Evolutionary conservation across 1,140 invertebrate genomes (phyloP), one percentile per base, ranked within the genome.

Genomic region (Leptinotarsa undecemlineata): DNA sequence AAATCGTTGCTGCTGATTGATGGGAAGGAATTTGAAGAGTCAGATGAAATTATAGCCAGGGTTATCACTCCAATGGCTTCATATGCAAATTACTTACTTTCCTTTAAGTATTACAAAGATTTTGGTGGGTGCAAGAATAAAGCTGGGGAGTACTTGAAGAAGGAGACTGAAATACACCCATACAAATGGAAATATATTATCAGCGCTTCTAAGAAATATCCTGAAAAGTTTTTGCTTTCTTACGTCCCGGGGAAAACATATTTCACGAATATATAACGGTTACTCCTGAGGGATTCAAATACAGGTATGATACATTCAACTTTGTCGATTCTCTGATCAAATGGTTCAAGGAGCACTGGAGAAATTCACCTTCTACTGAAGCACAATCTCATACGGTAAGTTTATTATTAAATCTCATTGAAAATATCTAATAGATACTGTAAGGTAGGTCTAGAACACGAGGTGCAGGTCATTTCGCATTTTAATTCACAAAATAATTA

Each of bases 151-250:
- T 87, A 92, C 66, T 85, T 99, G 5, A 91, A 91, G 75, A 94
- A 95, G 21, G 95, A 98, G 78, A 96, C 96, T 81, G 90, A 91
- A 68, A 93, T 92, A 76, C 94, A 95, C 83, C 90, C 95, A 0
- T 91, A 91, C 51, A 95, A 95, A 84, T 98, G 98, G 69, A 96
- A 96, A 77, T 98, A 98, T 80, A 90, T 96, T 57, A 86, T 98
- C 19, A 94, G 93, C 5, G 93, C 94, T 0, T 91, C 92, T 0
- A 95, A 94, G 85, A 94, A 93, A 82, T 95, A 93, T 83, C 97
- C 98, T 1, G 98, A 98, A 13, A 96, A 98, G 82, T 99, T 99
- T 83, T 82, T 99, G 57, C 86, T 99, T 0, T 97, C 96, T 0
- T 99, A 99, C 86, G 85, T 99, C 76, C 97, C 97, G 0, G 88